Conservation (phyloP, 2,888 invertebrate genomes). For the Agriopis aurantiaria region DNA sequence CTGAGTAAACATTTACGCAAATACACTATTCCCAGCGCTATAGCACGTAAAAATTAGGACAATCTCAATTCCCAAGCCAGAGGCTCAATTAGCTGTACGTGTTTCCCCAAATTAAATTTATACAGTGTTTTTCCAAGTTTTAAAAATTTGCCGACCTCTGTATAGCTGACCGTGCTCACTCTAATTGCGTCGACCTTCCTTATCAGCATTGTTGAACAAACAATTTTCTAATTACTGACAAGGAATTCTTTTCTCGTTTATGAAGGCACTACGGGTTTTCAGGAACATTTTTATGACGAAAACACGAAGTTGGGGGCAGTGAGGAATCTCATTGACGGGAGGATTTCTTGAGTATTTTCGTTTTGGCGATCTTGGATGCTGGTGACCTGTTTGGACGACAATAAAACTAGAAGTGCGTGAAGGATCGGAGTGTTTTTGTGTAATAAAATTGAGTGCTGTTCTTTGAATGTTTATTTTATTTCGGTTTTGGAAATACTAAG, state of each 20-base stretch:
- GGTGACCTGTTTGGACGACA: slow-evolving; percentile 30
- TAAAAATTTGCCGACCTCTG: slow-evolving; percentile 29
- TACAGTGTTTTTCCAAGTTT: slow-evolving; percentile 32
- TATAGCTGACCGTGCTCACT: slow-evolving; percentile 32
- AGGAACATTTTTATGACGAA: slow-evolving; percentile 39
- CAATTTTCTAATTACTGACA: slow-evolving; percentile 46
- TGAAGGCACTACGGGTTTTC: slow-evolving; percentile 36
- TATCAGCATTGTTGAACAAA: slow-evolving; percentile 46
- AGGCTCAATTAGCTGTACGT: slow-evolving; percentile 35
- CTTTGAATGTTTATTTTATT: slow-evolving; percentile 11
- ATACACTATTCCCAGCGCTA: slow-evolving; percentile 20
- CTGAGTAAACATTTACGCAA: neutral
- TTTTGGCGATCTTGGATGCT: slow-evolving; percentile 16
- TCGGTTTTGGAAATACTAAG: neutral
- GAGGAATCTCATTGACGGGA: slow-evolving; percentile 21
- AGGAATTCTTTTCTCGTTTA: slow-evolving; percentile 41
- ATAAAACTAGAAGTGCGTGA: slow-evolving; percentile 17
- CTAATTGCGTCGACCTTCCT: slow-evolving; percentile 41
- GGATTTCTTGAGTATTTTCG: slow-evolving; percentile 5
- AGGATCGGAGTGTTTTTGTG: slow-evolving; percentile 12
- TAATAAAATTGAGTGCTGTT: slow-evolving; percentile 17
- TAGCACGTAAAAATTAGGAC: slow-evolving; percentile 28
- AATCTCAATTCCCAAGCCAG: slow-evolving; percentile 32
- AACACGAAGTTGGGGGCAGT: slow-evolving; percentile 30
- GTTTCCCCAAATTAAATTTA: slow-evolving; percentile 36